These are phyloP conservation scores for Hemaris fuciformis DNA, from an alignment of 2,888 invertebrate genomes.

Conservation along the genomic window DNA sequence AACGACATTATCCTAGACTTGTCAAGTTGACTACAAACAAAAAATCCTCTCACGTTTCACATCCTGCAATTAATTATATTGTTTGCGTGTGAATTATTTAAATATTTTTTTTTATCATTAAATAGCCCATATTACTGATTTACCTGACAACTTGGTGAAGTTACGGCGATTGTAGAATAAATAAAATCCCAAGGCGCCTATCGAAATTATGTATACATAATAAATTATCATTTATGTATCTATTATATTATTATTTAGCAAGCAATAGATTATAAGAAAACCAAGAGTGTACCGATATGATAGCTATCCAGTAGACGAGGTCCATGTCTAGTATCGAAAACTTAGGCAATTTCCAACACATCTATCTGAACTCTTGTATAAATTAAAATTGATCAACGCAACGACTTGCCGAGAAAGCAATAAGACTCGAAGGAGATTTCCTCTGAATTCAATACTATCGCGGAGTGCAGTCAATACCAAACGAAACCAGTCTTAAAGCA, in stretches of 20 bases:
- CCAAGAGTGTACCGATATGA: too few species aligned
- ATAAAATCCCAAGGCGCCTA: too few species aligned
- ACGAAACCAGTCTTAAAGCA: conserved; percentile 39
- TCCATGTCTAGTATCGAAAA: too few species aligned
- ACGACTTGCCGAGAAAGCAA: conserved; percentile 17
- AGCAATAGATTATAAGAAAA: too few species aligned
- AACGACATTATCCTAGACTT: conserved; percentile 22
- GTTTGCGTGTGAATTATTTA: background rate
- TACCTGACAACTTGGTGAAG: too few species aligned
- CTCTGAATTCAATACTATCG: conserved; percentile 22
- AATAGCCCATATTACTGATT: too few species aligned
- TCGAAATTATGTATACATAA: too few species aligned
- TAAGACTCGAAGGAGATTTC: conserved; percentile 17
- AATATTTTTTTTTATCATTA: too few species aligned
- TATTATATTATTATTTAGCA: too few species aligned
- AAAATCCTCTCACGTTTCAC: conserved; percentile 13
- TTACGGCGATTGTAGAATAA: too few species aligned
- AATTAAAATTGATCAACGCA: conserved; percentile 13
- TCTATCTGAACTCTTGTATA: background rate
- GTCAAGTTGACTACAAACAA: conserved; percentile 14
- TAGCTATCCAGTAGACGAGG: background rate
- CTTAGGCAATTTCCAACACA: background rate
- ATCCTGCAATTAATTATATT: conserved; percentile 10
- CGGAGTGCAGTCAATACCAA: conserved; percentile 46
- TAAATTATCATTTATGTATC: too few species aligned